Percentiles rank a stretch among this genome's conserved stretches.
Evolutionary conservation across 2,113 vertebrate genomes (phyloP).

Genomic region (Leptobrachium leishanense): DNA sequence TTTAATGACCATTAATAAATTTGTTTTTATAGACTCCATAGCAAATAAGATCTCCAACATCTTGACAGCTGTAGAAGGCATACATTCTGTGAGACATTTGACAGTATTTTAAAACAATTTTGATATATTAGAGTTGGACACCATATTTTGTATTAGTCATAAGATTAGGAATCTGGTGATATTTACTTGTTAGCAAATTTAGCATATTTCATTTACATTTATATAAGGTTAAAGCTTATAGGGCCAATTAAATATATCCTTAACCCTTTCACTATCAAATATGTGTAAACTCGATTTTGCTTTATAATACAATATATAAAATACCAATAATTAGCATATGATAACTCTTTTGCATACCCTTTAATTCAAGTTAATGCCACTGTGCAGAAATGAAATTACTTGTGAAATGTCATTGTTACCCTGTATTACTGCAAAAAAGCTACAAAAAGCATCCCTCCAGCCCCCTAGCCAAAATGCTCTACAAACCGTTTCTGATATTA

Average conservation of each 20-base stretch:
- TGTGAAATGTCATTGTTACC: no score
- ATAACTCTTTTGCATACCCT: no score
- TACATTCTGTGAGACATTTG: neutral
- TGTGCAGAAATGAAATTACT: no score
- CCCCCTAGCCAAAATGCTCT: no score
- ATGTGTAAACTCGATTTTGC: no score
- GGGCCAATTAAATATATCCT: neutral
- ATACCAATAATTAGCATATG: no score
- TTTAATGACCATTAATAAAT: neutral
- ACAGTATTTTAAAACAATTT: constrained; percentile 8
- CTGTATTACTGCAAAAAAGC: no score
- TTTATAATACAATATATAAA: no score
- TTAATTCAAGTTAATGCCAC: no score
- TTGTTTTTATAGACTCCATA: neutral
- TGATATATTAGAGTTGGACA: neutral
- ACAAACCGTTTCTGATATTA: no score
- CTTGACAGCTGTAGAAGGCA: neutral
- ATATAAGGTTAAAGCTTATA: neutral
- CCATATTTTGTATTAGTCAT: neutral
- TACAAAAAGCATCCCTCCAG: no score
- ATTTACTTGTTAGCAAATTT: constrained; percentile 7
- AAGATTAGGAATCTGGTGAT: neutral
- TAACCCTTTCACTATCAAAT: neutral
- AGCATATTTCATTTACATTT: neutral
- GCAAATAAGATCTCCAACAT: neutral